Base-by-base conservation (phyloP, 2,797 vertebrate species). In the Clarias fuscus region DNA sequence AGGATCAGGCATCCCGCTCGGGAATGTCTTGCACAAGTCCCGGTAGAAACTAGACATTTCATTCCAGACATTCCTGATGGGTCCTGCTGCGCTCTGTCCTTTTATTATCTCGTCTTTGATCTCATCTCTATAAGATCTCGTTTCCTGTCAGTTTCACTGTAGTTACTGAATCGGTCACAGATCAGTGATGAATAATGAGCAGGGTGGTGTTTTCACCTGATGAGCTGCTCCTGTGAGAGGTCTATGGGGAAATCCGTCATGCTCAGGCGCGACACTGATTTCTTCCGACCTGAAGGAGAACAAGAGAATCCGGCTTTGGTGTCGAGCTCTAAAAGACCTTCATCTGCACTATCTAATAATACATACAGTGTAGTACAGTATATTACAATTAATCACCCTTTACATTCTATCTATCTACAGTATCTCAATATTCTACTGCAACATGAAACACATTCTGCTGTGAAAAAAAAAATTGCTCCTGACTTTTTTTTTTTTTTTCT, bases 161-260 rank as follows among this genome's bases (percentile, higher is more conserved):
- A 11, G 30, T 20, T 22, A 40, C 33, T 5, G 18, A 22, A 22
- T 22, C 68, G 2, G 22, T 43, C 5, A 43, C 37, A 72, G 37
- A 4, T 20, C 30, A 20, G 56, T 37, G 77, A 17, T 30, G 27
- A 61, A n/a, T 13, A 17, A 80, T n/a, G 59, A 81, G 61, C 10
- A 7, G 1, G 5, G 20, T 62, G 33, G 17, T 37, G 84, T 20
- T 24, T 86, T 79, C 56, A 94, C 94, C 93, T 93, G 84, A 94
- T 93, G 48, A 94, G 92, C 86, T 94, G 94, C 87, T 94, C 93
- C 65, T 93, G 93, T 77, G 93, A 93, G 4, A 94, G 91, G 59
- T 93, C 93, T 7, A 92, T 91, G 20, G 93, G 92, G 88, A 93
- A 93, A 79, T 94, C 93, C 0, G 89, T 92, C 85, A 92, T 84